Percentiles rank a stretch among this genome's conserved stretches.
phyloP scores from a whole-genome alignment of 2,113 vertebrate species.

The Elanoides forficatus region DNA sequence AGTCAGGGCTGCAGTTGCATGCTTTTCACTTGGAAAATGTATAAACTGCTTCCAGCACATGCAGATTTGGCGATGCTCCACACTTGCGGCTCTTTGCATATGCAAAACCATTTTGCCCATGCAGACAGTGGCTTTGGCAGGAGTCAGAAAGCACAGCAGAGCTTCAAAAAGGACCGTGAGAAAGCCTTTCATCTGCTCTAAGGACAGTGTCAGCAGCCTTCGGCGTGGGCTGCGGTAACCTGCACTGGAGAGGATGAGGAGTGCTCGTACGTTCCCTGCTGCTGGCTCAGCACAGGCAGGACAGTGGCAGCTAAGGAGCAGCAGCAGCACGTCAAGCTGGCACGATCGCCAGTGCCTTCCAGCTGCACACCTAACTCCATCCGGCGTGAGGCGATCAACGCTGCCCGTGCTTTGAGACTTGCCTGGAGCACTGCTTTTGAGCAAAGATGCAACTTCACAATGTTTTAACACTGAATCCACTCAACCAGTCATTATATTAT shows the following conservation, averaged over 20 bases:
- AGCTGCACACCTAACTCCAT: background rate
- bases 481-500: background rate
- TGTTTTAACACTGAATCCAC: background rate
- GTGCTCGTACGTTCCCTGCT: rapidly evolving
- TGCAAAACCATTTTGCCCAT: background rate
- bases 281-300: background rate
- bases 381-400: rapidly evolving
- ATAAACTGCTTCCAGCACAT: background rate
- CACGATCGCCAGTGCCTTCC: rapidly evolving
- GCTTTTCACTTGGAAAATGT: background rate
- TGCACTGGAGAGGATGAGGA: background rate
- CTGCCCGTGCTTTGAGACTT: background rate
- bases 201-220: background rate
- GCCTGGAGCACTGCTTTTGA: background rate
- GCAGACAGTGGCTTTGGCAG: rapidly evolving
- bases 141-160: background rate
- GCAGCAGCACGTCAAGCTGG: background rate
- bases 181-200: background rate
- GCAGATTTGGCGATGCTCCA: background rate
- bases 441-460: rapidly evolving
- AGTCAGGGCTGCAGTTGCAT: background rate
- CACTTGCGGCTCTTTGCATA: rapidly evolving
- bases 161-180: background rate
- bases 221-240: background rate
- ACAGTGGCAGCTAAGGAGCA: background rate